Percentiles rank a stretch among this genome's conserved stretches.
Evolutionary conservation across 2,113 vertebrate species (phyloP).

Genomic region (Phainopepla nitens): DNA sequence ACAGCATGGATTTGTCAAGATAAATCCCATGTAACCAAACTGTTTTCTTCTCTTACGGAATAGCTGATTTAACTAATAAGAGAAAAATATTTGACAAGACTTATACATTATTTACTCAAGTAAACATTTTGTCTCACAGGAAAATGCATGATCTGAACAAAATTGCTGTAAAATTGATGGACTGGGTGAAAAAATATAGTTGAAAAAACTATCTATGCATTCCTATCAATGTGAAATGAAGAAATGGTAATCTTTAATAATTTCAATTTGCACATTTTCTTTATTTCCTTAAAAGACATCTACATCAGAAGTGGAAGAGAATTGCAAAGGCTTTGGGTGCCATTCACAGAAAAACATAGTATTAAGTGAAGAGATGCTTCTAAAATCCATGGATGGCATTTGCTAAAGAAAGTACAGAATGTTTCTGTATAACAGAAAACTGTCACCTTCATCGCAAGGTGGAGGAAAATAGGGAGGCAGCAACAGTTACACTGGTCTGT

Average conservation of each 20-base stretch:
- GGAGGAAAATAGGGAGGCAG: neutral
- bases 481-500: neutral
- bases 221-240: neutral
- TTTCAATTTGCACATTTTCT: neutral
- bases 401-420: neutral
- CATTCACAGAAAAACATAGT: neutral
- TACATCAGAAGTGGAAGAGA: neutral
- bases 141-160: neutral
- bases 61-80: neutral
- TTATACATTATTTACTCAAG: neutral
- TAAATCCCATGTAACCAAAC: neutral
- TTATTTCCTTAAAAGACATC: neutral
- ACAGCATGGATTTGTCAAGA: neutral
- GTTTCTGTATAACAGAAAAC: neutral
- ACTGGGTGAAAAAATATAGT: neutral
- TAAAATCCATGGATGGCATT: neutral
- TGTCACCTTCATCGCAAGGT: accelerated
- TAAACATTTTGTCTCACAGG: neutral
- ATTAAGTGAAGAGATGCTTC: neutral
- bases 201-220: neutral
- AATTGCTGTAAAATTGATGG: neutral
- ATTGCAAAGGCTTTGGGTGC: neutral
- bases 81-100: neutral
- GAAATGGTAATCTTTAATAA: neutral
- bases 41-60: neutral